These are phyloP conservation scores for Sanderia malayensis DNA, from an alignment of 30 jellyfish, hydroid and myxozoan genomes.

Conservation along the genomic window DNA sequence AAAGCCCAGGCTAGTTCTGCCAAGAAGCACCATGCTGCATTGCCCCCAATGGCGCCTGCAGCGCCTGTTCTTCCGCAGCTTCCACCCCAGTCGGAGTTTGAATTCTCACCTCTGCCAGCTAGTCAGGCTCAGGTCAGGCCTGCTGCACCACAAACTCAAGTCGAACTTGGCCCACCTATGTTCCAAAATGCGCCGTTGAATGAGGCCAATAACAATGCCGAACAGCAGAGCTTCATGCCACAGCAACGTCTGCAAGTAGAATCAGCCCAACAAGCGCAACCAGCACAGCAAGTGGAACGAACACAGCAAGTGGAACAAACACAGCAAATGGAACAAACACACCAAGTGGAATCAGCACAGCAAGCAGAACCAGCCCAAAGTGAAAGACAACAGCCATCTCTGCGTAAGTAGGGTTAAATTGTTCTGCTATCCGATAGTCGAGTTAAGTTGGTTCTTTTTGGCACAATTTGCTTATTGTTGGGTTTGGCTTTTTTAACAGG, in stretches of 20 bases:
- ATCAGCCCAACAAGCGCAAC: too few species aligned
- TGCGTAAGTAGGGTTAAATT: constrained; percentile 1
- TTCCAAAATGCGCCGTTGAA: constrained; percentile 19
- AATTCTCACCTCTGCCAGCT: constrained; percentile 28
- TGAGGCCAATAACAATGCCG: background rate
- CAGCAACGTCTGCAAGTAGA: too few species aligned
- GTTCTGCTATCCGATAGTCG: too few species aligned
- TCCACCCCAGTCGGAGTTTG: constrained; percentile 34
- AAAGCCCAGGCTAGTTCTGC: constrained; percentile 5
- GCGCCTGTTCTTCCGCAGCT: background rate
- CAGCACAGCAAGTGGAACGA: background rate
- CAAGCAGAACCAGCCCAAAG: background rate
- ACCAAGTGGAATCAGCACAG: too few species aligned
- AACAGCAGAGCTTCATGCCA: background rate
- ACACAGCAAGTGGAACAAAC: too few species aligned
- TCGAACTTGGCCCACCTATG: constrained; percentile 47
- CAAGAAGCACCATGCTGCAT: background rate
- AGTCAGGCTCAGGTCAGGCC: constrained; percentile 7
- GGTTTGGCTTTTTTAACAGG: too few species aligned
- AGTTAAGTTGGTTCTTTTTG: too few species aligned
- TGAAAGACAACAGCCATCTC: background rate
- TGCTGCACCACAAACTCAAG: constrained; percentile 24
- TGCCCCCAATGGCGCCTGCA: constrained; percentile 12
- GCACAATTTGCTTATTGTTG: too few species aligned
- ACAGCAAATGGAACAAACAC: too few species aligned